Base-by-base conservation (phyloP, 2,797 vertebrate genomes). In the Paguma larvata region DNA sequence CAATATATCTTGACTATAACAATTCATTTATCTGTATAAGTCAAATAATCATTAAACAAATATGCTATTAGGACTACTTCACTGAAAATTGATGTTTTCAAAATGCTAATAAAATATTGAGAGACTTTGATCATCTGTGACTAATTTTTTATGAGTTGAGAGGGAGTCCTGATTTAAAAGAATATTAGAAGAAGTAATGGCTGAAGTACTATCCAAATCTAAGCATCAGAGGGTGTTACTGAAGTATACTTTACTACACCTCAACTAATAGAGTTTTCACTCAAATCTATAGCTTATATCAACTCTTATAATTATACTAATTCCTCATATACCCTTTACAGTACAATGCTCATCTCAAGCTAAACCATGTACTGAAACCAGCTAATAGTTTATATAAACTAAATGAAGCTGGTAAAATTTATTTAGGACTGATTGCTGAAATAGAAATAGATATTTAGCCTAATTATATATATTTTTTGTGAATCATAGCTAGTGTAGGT, bases 81-180 rank as follows among this genome's bases (percentile, higher is more conserved):
- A 32, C 6, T 51, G 77, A 84, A 89, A 38, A 41, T 30, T 84
- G 46, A 15, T 13, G 38, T 70, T 89, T 83, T 88, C 91, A 46
- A 88, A 73, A 96, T 77, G 25, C 12, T 65, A 73, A 65, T 38
- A 92, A 90, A 85, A 59, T 53, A 48, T n/a, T 82, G 65, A 92
- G 0, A 89, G 1, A 15, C 25, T 80, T 94, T 96, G 25, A 83
- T 5, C 18, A 72, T 65, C 30, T 65, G 14, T 80, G 63, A 53
- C 5, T 83, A 79, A 15, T 62, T 80, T 63, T 84, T 70, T 79
- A n/a, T 87, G 21, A 7, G 6, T 4, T 4, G 5, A 34, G 18
- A 4, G 16, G 6, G 5, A 70, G 3, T 85, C 32, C 70, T 88
- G 12, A 84, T 80, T 70, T 72, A 14, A n/a, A 92, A 78, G n/a